Conservation (phyloP, 2,113 vertebrate genomes). For the Cervus canadensis region DNA sequence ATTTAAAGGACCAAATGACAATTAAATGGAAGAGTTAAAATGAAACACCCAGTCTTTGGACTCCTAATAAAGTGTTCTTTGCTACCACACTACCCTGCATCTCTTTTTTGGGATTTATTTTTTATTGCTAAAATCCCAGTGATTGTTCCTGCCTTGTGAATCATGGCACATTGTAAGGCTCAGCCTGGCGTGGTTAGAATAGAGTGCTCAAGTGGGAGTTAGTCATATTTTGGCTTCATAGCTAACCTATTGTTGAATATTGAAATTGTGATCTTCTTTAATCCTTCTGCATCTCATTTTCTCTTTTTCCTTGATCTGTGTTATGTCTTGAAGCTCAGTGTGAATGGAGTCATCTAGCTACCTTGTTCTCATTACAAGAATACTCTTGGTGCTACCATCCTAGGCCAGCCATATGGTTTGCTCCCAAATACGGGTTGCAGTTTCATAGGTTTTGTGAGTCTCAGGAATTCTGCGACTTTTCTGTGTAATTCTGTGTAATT, state of each 20-base stretch:
- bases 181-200: neutral
- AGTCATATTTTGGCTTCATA: neutral
- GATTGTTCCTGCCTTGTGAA: constrained; percentile 25
- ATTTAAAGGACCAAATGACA: neutral
- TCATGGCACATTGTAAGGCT: neutral
- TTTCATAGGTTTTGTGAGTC: neutral
- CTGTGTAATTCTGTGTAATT: neutral
- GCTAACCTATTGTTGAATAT: constrained; percentile 16
- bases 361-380: neutral
- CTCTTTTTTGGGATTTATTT: constrained; percentile 34
- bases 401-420: neutral
- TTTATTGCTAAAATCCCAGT: constrained; percentile 27
- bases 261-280: constrained; percentile 7
- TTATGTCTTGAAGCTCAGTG: neutral
- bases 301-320: neutral
- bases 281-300: constrained; percentile 32
- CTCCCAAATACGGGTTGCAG: neutral
- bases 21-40: neutral
- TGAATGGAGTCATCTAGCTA: neutral
- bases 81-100: neutral
- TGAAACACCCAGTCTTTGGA: neutral
- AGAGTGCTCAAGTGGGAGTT: neutral
- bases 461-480: neutral
- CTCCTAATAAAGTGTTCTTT: neutral
- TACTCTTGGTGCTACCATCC: neutral